A percentile compares a stretch with the other conserved stretches of the same genome.
phyloP scores from a whole-genome alignment of 1,140 invertebrate genomes.

The Manduca sexta region DNA sequence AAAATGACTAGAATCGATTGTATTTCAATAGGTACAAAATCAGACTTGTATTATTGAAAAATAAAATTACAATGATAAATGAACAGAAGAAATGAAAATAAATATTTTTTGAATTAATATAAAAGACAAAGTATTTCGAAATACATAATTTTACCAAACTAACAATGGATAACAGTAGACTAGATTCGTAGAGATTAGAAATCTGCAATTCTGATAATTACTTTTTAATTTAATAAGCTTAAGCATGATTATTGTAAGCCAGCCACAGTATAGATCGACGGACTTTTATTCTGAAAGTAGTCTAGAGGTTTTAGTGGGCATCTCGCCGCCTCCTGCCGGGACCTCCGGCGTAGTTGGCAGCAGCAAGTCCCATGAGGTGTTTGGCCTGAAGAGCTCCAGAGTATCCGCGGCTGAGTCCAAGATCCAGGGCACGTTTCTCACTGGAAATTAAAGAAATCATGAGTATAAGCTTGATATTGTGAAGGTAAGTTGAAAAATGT shows the following conservation, averaged over 20 bases:
- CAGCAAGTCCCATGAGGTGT: slow-evolving; percentile 90
- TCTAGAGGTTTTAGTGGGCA: slow-evolving; percentile 35
- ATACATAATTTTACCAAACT: background rate
- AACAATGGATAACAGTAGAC: background rate
- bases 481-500: too few relatives aligned
- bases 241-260: too few relatives aligned
- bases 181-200: background rate
- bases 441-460: slow-evolving; percentile 59
- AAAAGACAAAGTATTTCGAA: too few relatives aligned
- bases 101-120: too few relatives aligned
- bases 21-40: too few relatives aligned
- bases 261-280: too few relatives aligned
- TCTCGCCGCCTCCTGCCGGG: slow-evolving; percentile 88
- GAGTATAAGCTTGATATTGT: too few relatives aligned
- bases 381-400: slow-evolving; percentile 91
- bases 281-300: background rate
- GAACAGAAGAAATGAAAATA: too few relatives aligned
- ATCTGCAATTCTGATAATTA: background rate
- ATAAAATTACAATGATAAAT: too few relatives aligned
- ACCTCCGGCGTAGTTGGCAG: slow-evolving; percentile 89
- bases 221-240: too few relatives aligned
- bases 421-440: slow-evolving; percentile 84
- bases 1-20: background rate
- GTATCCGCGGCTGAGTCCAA: slow-evolving; percentile 89
- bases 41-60: too few relatives aligned